Evolutionary conservation across 1,140 invertebrate genomes (phyloP), one percentile per base, ranked within the genome.

Genomic region (Schlechtendalia chinensis): DNA sequence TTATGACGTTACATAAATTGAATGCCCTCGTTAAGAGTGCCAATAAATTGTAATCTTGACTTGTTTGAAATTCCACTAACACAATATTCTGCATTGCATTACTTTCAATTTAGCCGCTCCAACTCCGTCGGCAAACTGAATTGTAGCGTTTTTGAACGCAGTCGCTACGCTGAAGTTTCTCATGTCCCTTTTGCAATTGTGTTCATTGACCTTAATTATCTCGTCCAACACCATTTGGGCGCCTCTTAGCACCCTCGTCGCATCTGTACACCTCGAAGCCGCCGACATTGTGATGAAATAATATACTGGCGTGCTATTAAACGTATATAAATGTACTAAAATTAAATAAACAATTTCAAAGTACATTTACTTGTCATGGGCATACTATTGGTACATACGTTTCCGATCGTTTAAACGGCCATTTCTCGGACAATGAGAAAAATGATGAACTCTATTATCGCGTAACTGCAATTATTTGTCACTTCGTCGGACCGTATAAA

Each of bases 91-190:
- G 19, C 19, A 27, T 53, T 5, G 14, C 0, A 79, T 79, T 79
- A 79, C 75, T 47, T 22, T 79, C 24, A 79, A 29, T 63, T 79
- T 79, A 47, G 75, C 58, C 1, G 75, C 75, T 50, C 75, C 75
- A 12, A 79, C 0, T 5, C 10, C 17, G 17, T 79, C 56, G n/a
- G 75, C 32, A 63, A 79, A 63, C 45, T 63, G 58, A 63, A 79
- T 50, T 27, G 75, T 79, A 27, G 39, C 17, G 29, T 79, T 58
- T 79, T 79, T 61, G n/a, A 50, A 47, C 10, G 58, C 75, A 27
- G 58, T 29, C 10, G 22, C 45, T 63, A 79, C 14, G 47, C 75
- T 61, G 24, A 58, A 79, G n/a, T 47, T 79, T 50, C 61, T 63
- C 39, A 79, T 79, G 8, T 45, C 61, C 14, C 8, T 50, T 5